These are phyloP conservation scores for Rhagonycha lutea DNA, from an alignment of 2,888 invertebrate genomes.

Conservation along the genomic window DNA sequence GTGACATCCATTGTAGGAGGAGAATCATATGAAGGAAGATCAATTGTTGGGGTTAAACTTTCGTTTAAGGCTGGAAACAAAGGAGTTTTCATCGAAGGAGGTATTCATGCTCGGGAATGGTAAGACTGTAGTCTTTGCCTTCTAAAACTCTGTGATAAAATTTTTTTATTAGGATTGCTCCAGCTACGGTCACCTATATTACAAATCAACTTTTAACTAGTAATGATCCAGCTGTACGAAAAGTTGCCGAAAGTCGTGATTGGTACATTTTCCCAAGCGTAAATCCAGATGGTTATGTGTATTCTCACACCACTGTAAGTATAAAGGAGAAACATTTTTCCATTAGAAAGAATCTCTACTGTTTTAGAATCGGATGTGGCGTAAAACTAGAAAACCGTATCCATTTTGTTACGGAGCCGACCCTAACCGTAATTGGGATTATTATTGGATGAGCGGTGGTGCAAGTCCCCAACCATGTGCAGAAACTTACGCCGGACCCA, in stretches of 20 bases:
- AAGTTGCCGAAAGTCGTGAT: slow-evolving; percentile 67
- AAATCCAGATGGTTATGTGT: slow-evolving; percentile 78
- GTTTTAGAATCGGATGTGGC: slow-evolving; percentile 67
- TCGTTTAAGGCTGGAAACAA: slow-evolving; percentile 54
- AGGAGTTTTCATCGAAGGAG: slow-evolving; percentile 67
- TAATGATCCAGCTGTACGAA: slow-evolving; percentile 57
- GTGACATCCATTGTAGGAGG: slow-evolving; percentile 62
- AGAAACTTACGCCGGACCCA: slow-evolving; percentile 65
- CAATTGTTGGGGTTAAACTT: slow-evolving; percentile 62
- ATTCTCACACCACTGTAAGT: slow-evolving; percentile 56
- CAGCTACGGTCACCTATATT: slow-evolving; percentile 55
- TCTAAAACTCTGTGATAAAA: not conserved
- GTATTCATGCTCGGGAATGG: slow-evolving; percentile 54
- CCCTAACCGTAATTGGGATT: slow-evolving; percentile 51
- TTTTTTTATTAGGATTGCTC: slow-evolving; percentile 20
- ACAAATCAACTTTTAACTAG: slow-evolving; percentile 73
- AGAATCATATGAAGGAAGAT: slow-evolving; percentile 62
- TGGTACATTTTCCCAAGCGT: slow-evolving; percentile 76
- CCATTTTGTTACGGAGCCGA: slow-evolving; percentile 66
- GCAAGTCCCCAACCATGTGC: slow-evolving; percentile 60
- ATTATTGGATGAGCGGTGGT: slow-evolving; percentile 66
- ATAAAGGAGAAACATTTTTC: slow-evolving; percentile 43
- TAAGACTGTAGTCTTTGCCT: slow-evolving; percentile 18
- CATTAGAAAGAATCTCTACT: not conserved
- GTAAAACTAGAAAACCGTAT: slow-evolving; percentile 64